Conservation (phyloP, 2,113 vertebrate genomes). For the Hoplias malabaricus region DNA sequence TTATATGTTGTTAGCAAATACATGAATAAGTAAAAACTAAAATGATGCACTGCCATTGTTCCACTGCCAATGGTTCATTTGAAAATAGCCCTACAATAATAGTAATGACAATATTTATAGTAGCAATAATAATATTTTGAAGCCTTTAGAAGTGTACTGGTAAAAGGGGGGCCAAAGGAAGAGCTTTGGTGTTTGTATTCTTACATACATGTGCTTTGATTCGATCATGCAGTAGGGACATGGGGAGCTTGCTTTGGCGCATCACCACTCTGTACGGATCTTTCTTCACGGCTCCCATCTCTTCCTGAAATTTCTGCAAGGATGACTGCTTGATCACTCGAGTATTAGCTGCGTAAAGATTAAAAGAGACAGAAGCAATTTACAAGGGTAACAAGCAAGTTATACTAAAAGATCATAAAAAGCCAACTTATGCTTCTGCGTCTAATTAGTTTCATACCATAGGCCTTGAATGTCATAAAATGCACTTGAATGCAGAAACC, state of each 20-base stretch:
- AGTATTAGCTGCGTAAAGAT: conserved; percentile 83
- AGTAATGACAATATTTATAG: too few species aligned
- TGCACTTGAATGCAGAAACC: too few species aligned
- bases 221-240: conserved; percentile 89
- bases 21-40: not conserved
- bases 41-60: not conserved
- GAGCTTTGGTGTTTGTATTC: not conserved
- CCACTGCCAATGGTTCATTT: not conserved
- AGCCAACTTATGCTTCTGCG: too few species aligned
- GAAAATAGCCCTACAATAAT: too few species aligned
- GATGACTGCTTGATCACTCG: conserved; percentile 96
- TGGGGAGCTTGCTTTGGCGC: conserved; percentile 90
- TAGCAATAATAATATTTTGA: not conserved
- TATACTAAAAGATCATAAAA: too few species aligned
- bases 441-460: too few species aligned
- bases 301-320: conserved; percentile 94
- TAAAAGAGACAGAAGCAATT: not conserved
- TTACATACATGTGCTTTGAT: conserved; percentile 90
- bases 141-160: not conserved
- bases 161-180: not conserved
- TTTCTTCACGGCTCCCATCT: conserved; percentile 89
- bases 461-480: too few species aligned
- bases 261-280: conserved; percentile 95
- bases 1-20: too few species aligned
- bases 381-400: not conserved